Conservation (phyloP, 2,888 invertebrate species). For the Mesochorus sp. region DNA sequence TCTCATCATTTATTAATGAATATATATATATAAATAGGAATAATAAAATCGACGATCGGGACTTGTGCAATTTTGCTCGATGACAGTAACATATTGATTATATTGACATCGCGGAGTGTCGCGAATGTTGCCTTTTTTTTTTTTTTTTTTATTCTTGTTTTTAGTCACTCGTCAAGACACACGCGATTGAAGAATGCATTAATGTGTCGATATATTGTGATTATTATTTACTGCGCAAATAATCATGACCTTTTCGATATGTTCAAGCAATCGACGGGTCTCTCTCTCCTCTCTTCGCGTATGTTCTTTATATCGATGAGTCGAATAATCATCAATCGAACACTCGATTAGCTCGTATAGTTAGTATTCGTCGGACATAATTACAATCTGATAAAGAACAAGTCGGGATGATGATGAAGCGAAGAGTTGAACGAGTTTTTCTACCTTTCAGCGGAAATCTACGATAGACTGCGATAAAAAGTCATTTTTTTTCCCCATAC, state of each 20-base stretch:
- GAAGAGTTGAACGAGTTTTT: neutral
- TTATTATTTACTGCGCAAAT: neutral
- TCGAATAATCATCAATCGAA: conserved; percentile 9
- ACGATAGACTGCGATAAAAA: neutral
- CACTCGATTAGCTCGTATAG: neutral
- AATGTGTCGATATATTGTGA: too few relatives aligned
- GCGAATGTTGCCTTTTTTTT: neutral
- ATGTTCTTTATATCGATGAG: neutral
- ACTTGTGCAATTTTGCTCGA: neutral
- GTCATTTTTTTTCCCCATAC: neutral
- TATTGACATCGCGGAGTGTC: conserved; percentile 42
- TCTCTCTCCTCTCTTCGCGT: too few relatives aligned
- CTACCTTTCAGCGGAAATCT: neutral
- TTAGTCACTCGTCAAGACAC: too few relatives aligned
- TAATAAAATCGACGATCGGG: conserved; percentile 43
- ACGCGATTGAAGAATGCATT: too few relatives aligned
- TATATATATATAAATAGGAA: conserved; percentile 13
- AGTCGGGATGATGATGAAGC: conserved; percentile 6
- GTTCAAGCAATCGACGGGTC: neutral
- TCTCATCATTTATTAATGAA: conserved; percentile 4
- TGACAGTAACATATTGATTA: conserved; percentile 34
- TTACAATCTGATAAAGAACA: conserved; percentile 20
- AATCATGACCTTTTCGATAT: conserved; percentile 40
- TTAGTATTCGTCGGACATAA: neutral
- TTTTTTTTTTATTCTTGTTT: conserved; percentile 4